Evolutionary conservation across 2,888 invertebrate species (phyloP).

Genomic region (Capitulum mitella): DNA sequence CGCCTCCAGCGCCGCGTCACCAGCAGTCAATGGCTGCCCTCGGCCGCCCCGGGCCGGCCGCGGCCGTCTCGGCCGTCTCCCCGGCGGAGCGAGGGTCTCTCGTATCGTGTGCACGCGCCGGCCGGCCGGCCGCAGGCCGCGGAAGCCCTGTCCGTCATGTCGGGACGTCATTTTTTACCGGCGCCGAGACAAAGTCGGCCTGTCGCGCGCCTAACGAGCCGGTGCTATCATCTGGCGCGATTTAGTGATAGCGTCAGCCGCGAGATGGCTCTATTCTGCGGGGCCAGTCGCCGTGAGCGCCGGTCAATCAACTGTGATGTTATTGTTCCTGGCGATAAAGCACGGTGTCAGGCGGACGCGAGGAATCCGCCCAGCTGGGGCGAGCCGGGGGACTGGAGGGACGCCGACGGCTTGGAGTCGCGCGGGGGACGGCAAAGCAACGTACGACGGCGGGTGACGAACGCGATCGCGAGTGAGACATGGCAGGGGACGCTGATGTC

Average conservation of each 20-base stretch:
- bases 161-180: not conserved
- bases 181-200: conserved; percentile 14
- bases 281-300: not conserved
- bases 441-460: too few species aligned
- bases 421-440: too few species aligned
- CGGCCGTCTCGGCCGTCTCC: too few species aligned
- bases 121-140: not conserved
- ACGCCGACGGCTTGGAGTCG: too few species aligned
- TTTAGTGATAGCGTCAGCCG: not conserved
- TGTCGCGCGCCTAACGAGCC: not conserved
- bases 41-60: too few species aligned
- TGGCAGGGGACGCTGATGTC: too few species aligned
- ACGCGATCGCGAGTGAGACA: too few species aligned
- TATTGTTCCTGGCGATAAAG: conserved; percentile 15
- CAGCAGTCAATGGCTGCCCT: too few species aligned
- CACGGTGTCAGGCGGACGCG: not conserved
- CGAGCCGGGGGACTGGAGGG: too few species aligned
- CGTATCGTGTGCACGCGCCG: too few species aligned
- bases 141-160: not conserved
- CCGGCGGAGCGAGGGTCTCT: too few species aligned
- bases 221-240: not conserved
- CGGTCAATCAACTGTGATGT: not conserved
- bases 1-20: too few species aligned
- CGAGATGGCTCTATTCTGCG: not conserved
- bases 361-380: not conserved